A percentile compares a stretch with the other conserved stretches of the same genome.
phyloP scores from a whole-genome alignment of 2,888 invertebrate genomes.

The Hirudinaria manillensis region DNA sequence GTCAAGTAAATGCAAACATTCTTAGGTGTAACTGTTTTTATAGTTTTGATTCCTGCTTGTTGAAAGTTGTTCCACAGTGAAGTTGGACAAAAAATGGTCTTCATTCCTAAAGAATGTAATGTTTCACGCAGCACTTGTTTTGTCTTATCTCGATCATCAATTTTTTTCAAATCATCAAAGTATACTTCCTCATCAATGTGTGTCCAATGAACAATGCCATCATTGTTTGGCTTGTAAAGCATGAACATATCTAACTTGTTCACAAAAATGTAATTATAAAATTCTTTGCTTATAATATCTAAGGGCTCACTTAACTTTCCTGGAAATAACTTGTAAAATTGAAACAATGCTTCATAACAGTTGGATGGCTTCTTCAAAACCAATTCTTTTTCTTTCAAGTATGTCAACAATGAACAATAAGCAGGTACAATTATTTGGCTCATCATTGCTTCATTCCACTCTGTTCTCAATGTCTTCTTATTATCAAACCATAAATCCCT shows the following conservation, averaged over 20 bases:
- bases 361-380: not conserved
- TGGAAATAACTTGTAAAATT: not conserved
- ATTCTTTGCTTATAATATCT: not conserved
- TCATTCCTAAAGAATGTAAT: not conserved
- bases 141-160: not conserved
- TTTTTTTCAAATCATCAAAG: not conserved
- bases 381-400: slow-evolving; percentile 7
- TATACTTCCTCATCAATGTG: not conserved
- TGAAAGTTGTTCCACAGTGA: not conserved
- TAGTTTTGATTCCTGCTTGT: not conserved
- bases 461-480: slow-evolving; percentile 36
- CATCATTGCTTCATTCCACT: slow-evolving; percentile 45
- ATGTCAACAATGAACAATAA: slow-evolving; percentile 37
- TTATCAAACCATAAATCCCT: slow-evolving; percentile 26
- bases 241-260: not conserved
- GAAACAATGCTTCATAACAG: not conserved
- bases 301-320: not conserved
- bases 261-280: not conserved
- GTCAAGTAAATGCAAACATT: not conserved
- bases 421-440: slow-evolving; percentile 42
- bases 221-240: not conserved
- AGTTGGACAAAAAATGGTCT: not conserved
- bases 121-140: not conserved
- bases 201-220: not conserved
- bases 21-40: slow-evolving; percentile 3